Base-by-base conservation (phyloP, 1,140 invertebrate genomes). In the Streblospio benedicti region DNA sequence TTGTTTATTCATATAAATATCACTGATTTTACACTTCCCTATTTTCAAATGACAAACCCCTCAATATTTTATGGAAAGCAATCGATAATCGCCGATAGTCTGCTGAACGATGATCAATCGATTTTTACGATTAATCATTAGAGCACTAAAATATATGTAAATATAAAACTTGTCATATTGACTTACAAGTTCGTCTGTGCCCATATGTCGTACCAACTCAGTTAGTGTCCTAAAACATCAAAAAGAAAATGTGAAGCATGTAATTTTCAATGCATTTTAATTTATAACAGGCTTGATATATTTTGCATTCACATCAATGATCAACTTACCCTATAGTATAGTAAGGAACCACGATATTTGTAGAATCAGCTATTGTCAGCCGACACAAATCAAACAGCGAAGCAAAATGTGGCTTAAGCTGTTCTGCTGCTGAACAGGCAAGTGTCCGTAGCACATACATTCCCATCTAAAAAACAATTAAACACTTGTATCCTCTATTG, bases 361-460 rank as follows among this genome's bases (percentile, higher is more conserved):
- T 76, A 25, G 76, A 69, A 58, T 83, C 80, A 57, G 80, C 70
- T 25, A 85, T 66, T 52, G 81, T 81, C 55, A 81, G 77, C 33
- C 73, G 73, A 62, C 87, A 80, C 14, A 86, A 67, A 45, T 73
- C 63, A 35, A 82, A 71, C 38, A 87, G 73, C 14, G 81, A 75
- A 20, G 75, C 69, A 4, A 81, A 72, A 71, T 85, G 81, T 14
- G 78, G 77, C 41, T 81, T 71, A 65, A 86, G 81, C 35, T 82
- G 79, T 43, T 82, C 80, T 53, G 81, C 78, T 31, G 84, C 82
- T 47, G 82, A 76, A 60, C 85, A 81, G 35, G 85, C 81, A 70
- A 87, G 83, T 54, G 81, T 81, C 55, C 82, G 82, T 60, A 87
- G 71, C 6, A 84, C 82, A 69, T 83, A 85, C 75, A 86, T 82